Evolutionary conservation across 2,113 vertebrate genomes (phyloP).

Genomic region (Polyodon spathula): DNA sequence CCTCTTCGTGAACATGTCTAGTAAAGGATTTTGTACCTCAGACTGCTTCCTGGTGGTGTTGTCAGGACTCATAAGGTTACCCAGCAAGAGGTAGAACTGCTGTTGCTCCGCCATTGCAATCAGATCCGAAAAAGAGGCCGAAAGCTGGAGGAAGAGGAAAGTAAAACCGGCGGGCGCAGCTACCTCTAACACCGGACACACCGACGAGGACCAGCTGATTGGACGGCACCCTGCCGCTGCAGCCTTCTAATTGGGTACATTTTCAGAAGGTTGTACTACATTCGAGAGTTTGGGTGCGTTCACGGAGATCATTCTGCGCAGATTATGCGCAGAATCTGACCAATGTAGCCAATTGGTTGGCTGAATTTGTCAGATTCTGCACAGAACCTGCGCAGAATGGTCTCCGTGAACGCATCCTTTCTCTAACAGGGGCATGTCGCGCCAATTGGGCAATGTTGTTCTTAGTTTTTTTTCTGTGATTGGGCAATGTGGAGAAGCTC

Average conservation of each 20-base stretch:
- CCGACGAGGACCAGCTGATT: constrained; percentile 5
- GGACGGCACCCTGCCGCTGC: background rate
- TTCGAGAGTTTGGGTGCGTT: background rate
- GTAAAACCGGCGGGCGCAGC: constrained; percentile 44
- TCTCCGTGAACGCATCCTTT: too few species aligned
- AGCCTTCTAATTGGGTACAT: constrained; percentile 30
- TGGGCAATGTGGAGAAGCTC: background rate
- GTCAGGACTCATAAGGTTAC: constrained; percentile 91
- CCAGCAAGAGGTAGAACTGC: constrained; percentile 89
- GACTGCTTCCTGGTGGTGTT: constrained; percentile 85
- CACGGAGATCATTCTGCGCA: too few species aligned
- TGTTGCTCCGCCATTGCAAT: constrained; percentile 86
- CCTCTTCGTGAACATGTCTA: background rate
- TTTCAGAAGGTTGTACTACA: background rate
- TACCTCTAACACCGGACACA: constrained; percentile 36
- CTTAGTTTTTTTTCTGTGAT: constrained; percentile 27
- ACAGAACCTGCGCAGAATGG: too few species aligned
- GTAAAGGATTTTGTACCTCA: constrained; percentile 59
- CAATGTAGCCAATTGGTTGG: too few species aligned
- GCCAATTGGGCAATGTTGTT: constrained; percentile 26
- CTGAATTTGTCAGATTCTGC: too few species aligned
- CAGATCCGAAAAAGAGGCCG: constrained; percentile 45
- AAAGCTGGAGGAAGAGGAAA: constrained; percentile 57
- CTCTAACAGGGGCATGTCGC: background rate
- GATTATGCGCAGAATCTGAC: too few species aligned